These are phyloP conservation scores for Raphicerus campestris DNA, from an alignment of 2,113 vertebrate genomes.

Conservation along the genomic window DNA sequence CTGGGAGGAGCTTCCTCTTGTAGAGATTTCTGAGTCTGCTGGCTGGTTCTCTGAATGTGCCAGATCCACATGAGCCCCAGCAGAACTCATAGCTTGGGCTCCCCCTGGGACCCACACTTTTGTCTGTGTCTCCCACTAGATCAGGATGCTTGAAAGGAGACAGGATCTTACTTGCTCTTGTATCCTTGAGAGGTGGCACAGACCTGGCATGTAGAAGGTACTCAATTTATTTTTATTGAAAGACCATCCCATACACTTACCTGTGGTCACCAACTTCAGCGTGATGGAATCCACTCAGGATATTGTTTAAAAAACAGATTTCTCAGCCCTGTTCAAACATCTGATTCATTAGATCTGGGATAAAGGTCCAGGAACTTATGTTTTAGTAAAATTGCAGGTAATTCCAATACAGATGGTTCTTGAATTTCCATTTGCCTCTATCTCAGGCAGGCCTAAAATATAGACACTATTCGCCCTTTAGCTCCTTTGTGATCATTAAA, in stretches of 20 bases:
- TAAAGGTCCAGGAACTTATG: neutral
- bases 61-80: neutral
- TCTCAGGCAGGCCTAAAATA: neutral
- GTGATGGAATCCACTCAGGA: neutral
- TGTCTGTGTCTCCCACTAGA: neutral
- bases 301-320: constrained; percentile 10
- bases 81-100: neutral
- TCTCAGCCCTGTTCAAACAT: neutral
- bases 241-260: neutral
- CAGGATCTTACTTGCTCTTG: neutral
- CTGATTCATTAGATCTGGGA: neutral
- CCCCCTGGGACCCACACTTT: neutral
- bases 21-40: neutral
- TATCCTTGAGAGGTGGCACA: neutral
- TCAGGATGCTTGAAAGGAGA: neutral
- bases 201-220: neutral
- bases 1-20: neutral
- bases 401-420: neutral
- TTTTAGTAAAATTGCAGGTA: neutral
- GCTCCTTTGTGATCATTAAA: neutral
- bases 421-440: neutral
- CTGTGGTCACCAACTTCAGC: neutral
- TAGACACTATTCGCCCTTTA: neutral
- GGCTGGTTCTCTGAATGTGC: neutral
- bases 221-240: neutral